Evolutionary conservation across 2,113 vertebrate species (phyloP).

Genomic region (Glaucidium brasilianum): DNA sequence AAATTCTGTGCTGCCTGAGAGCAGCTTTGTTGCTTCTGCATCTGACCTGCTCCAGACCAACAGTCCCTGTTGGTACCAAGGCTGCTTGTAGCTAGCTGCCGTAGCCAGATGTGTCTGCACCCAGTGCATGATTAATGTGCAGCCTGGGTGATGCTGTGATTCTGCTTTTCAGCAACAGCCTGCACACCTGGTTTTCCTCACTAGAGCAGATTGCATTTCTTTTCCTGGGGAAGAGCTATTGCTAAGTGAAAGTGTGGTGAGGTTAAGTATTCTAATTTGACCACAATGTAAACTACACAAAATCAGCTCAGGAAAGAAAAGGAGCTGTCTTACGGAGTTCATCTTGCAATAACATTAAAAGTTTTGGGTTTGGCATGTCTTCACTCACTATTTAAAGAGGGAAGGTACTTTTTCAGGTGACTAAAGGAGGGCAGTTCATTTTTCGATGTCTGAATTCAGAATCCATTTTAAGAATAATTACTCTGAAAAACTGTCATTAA

Average conservation of each 20-base stretch:
- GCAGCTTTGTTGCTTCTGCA: background rate
- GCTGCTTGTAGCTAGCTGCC: background rate
- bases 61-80: background rate
- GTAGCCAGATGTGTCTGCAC: background rate
- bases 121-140: accelerated
- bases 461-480: background rate
- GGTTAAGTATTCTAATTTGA: background rate
- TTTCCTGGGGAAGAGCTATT: background rate
- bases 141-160: background rate
- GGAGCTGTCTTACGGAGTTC: background rate
- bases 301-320: background rate
- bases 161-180: background rate
- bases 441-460: background rate
- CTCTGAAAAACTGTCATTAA: background rate
- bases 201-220: background rate
- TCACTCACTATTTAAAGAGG: background rate
- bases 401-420: background rate
- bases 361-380: background rate
- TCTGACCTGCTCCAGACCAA: background rate
- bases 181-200: background rate
- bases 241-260: background rate
- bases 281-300: background rate
- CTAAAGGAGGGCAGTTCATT: background rate
- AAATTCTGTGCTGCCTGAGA: background rate
- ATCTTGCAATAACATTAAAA: background rate